Conservation (phyloP, 2,113 vertebrate genomes). For the Takifugu bimaculatus region DNA sequence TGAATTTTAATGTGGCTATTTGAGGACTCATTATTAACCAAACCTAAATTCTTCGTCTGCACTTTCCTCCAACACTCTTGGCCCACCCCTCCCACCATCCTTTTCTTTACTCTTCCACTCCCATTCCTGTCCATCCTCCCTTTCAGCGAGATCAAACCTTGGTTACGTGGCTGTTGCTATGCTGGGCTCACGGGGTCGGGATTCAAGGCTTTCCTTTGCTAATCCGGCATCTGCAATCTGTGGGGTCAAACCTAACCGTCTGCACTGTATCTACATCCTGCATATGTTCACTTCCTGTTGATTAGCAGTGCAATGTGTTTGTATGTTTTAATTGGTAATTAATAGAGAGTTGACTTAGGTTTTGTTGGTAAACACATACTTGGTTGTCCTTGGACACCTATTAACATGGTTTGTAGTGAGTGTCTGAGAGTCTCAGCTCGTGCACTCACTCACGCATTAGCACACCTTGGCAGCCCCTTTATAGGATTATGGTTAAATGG, state of each 20-base stretch:
- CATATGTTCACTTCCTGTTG: neutral
- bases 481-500: constrained; percentile 72
- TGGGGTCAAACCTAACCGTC: neutral
- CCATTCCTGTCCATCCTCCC: constrained; percentile 26
- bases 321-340: constrained; percentile 2
- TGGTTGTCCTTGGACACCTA: constrained; percentile 10
- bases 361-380: neutral
- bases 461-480: constrained; percentile 61
- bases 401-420: constrained; percentile 21
- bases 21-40: neutral
- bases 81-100: constrained; percentile 29
- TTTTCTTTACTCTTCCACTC: constrained; percentile 42
- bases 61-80: constrained; percentile 8
- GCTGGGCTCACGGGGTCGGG: constrained; percentile 27
- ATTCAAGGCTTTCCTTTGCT: constrained; percentile 27
- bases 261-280: neutral
- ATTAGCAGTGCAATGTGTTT: too few species aligned
- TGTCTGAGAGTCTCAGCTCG: constrained; percentile 31
- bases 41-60: constrained; percentile 9
- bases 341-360: constrained; percentile 1
- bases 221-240: constrained; percentile 23
- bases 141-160: constrained; percentile 39
- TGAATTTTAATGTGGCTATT: neutral
- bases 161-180: constrained; percentile 61
- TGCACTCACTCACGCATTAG: constrained; percentile 47